A percentile compares a stretch with the other conserved stretches of the same genome.
These are phyloP conservation scores for Haemorhous mexicanus DNA, from an alignment of 2,113 vertebrate genomes.

Conservation along the genomic window DNA sequence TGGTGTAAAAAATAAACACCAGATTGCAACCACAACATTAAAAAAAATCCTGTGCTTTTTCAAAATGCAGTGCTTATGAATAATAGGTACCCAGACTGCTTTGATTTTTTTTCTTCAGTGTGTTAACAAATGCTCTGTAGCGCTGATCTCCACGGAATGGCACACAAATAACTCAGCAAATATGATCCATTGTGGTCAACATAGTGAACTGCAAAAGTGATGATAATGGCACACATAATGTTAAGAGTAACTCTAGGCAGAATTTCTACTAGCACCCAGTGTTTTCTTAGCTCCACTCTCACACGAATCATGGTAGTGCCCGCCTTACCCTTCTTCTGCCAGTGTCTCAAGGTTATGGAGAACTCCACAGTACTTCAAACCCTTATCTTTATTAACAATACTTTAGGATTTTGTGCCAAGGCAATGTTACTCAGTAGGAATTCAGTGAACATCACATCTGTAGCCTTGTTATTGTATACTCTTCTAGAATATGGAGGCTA, in stretches of 20 bases:
- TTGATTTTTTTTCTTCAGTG: not conserved
- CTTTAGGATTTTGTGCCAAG: not conserved
- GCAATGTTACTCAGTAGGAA: not conserved
- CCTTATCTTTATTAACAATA: not conserved
- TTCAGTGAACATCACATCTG: not conserved
- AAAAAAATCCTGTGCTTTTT: not conserved
- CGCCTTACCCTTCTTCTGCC: not conserved
- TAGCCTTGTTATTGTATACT: slow-evolving; percentile 1
- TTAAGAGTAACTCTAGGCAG: not conserved
- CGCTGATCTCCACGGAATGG: not conserved
- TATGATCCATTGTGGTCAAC: not conserved
- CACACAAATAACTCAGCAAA: slow-evolving; percentile 14
- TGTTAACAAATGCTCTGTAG: not conserved
- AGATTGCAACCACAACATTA: slow-evolving; percentile 54
- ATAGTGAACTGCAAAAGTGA: not conserved
- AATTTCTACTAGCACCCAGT: not conserved
- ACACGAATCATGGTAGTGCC: not conserved
- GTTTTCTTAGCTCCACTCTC: not conserved
- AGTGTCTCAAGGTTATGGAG: not conserved
- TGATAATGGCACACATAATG: not conserved
- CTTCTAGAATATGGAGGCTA: not conserved
- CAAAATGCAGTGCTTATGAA: not conserved
- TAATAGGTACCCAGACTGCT: slow-evolving; percentile 10
- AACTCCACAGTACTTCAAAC: not conserved
- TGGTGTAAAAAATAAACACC: slow-evolving; percentile 55